A percentile compares a stretch with the other conserved stretches of the same genome.
phyloP scores from a whole-genome alignment of 2,113 vertebrate species.

The Cricetomys ansorgei region DNA sequence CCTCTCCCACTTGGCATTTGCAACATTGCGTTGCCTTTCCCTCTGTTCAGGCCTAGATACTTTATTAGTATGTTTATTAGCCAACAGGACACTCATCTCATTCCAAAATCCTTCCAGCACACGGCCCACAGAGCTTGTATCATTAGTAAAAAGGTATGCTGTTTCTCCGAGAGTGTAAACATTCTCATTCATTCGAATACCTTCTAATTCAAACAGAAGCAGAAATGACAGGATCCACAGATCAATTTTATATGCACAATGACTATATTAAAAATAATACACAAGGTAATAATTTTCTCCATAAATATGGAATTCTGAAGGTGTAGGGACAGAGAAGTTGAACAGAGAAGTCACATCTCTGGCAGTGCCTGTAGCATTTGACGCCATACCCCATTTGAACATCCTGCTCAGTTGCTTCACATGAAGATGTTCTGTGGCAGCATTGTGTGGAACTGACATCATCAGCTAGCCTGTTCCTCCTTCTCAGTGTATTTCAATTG shows the following conservation, averaged over 20 bases:
- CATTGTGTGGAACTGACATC: background rate
- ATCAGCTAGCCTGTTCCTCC: background rate
- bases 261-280: background rate
- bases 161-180: background rate
- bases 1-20: background rate
- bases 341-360: background rate
- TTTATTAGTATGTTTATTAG: background rate
- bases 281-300: background rate
- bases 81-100: background rate
- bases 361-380: background rate
- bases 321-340: background rate
- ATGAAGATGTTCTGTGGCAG: background rate
- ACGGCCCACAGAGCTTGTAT: background rate
- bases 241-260: background rate
- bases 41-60: background rate
- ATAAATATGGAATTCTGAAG: constrained; percentile 16
- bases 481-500: background rate
- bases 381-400: background rate
- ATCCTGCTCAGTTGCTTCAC: background rate
- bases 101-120: background rate
- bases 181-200: background rate
- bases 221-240: background rate
- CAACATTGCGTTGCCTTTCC: background rate
- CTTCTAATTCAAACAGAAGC: background rate
- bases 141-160: background rate